Percentiles rank a stretch among this genome's conserved stretches.
Evolutionary conservation across 2,113 vertebrate species (phyloP).

Genomic region (Callocephalon fimbriatum): DNA sequence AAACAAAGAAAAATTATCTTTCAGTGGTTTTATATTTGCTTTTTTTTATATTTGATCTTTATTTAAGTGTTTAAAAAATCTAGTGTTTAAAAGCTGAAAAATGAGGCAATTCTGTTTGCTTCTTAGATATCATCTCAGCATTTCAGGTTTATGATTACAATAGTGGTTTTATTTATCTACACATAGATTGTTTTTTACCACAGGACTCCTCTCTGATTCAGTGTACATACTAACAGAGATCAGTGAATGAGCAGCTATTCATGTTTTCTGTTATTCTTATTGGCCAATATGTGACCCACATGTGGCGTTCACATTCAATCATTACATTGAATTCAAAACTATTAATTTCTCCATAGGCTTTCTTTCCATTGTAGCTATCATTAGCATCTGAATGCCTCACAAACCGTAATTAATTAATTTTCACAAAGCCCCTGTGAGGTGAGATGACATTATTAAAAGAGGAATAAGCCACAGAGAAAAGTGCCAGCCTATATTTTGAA

Average conservation of each 20-base stretch:
- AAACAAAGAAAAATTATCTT: neutral
- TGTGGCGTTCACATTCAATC: conserved; percentile 59
- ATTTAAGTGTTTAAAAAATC: neutral
- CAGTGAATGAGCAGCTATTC: conserved; percentile 63
- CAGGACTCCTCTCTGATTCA: conserved; percentile 1
- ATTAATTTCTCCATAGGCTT: conserved; percentile 72
- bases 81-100: neutral
- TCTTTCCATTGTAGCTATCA: conserved; percentile 69
- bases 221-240: neutral
- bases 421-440: conserved; percentile 67
- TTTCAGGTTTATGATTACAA: neutral
- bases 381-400: conserved; percentile 67
- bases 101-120: neutral
- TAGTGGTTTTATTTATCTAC: neutral
- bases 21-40: neutral
- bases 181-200: neutral
- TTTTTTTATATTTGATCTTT: neutral
- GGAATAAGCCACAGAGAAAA: conserved; percentile 57
- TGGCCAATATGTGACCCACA: conserved; percentile 63
- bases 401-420: conserved; percentile 72
- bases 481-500: conserved; percentile 64
- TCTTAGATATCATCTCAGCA: neutral
- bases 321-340: conserved; percentile 70
- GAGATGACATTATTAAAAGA: conserved; percentile 65
- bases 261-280: conserved; percentile 52